phyloP scores from a whole-genome alignment of 2,113 vertebrate species.

The Hyperoodon ampullatus region DNA sequence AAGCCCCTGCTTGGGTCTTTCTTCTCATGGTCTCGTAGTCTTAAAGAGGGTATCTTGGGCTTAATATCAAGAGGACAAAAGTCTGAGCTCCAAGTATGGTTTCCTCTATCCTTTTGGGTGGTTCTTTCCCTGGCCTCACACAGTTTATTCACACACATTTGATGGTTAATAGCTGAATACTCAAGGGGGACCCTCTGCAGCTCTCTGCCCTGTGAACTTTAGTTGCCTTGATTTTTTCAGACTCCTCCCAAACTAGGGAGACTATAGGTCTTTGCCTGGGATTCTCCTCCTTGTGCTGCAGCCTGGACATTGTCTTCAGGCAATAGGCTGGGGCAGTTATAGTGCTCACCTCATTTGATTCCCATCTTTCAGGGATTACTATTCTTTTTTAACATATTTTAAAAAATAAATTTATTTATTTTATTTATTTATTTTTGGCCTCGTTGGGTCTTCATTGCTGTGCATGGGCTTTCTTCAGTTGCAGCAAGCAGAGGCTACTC shows the following conservation, averaged over 20 bases:
- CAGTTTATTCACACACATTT: not conserved
- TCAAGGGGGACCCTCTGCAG: not conserved
- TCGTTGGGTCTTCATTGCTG: no score
- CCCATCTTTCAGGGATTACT: not conserved
- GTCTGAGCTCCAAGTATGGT: not conserved
- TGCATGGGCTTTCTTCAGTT: no score
- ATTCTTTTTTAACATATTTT: not conserved
- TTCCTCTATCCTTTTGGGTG: not conserved
- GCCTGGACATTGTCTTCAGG: not conserved
- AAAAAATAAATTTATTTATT: no score
- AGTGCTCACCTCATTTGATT: not conserved
- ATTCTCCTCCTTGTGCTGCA: not conserved
- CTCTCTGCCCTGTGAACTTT: not conserved
- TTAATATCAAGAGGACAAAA: not conserved
- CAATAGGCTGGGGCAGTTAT: not conserved
- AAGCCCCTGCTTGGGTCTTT: not conserved
- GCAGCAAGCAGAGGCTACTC: no score
- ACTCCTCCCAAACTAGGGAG: not conserved
- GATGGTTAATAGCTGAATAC: not conserved
- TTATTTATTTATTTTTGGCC: no score
- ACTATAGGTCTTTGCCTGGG: not conserved
- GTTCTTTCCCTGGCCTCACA: not conserved
- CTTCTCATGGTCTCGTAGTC: not conserved
- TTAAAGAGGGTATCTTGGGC: not conserved
- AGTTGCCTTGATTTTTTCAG: not conserved